These are phyloP conservation scores for Catalaphyllia jardinei DNA, from an alignment of 64 coral and sea anemone genomes.

Conservation along the genomic window DNA sequence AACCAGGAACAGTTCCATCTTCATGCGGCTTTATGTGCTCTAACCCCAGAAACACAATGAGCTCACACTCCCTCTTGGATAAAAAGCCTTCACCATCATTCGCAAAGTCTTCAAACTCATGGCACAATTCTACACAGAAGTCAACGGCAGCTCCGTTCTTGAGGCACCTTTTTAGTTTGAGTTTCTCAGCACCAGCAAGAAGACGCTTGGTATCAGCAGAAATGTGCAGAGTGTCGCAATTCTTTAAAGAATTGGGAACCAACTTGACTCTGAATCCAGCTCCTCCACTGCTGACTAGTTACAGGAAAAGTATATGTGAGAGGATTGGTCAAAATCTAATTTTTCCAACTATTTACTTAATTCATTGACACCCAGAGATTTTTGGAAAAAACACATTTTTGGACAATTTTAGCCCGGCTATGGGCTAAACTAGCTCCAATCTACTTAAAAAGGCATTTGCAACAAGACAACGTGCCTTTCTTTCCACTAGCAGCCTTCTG, in stretches of 20 bases:
- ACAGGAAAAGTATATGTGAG: neutral
- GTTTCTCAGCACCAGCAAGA: slow-evolving; percentile 82
- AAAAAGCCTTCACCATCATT: slow-evolving; percentile 76
- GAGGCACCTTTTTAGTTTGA: slow-evolving; percentile 78
- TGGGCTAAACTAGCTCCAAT: too few relatives aligned
- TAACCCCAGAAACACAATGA: slow-evolving; percentile 70
- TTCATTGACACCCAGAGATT: too few relatives aligned
- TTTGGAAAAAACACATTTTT: too few relatives aligned
- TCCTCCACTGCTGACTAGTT: slow-evolving; percentile 62
- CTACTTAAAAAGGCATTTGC: too few relatives aligned
- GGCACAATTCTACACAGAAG: slow-evolving; percentile 61
- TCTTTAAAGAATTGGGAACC: slow-evolving; percentile 80
- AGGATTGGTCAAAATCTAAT: neutral
- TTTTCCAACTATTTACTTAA: neutral
- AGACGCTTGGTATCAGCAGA: slow-evolving; percentile 67
- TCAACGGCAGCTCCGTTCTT: slow-evolving; percentile 74
- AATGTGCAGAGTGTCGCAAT: slow-evolving; percentile 88
- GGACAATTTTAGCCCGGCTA: too few relatives aligned
- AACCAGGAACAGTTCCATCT: slow-evolving; percentile 85
- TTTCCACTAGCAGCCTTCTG: too few relatives aligned
- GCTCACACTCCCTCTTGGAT: slow-evolving; percentile 59
- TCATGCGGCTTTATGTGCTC: slow-evolving; percentile 62
- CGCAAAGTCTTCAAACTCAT: slow-evolving; percentile 75
- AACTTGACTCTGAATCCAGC: slow-evolving; percentile 73
- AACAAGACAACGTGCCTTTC: too few relatives aligned